Conservation (phyloP, 2,113 vertebrate species). For the Sitta europaea region DNA sequence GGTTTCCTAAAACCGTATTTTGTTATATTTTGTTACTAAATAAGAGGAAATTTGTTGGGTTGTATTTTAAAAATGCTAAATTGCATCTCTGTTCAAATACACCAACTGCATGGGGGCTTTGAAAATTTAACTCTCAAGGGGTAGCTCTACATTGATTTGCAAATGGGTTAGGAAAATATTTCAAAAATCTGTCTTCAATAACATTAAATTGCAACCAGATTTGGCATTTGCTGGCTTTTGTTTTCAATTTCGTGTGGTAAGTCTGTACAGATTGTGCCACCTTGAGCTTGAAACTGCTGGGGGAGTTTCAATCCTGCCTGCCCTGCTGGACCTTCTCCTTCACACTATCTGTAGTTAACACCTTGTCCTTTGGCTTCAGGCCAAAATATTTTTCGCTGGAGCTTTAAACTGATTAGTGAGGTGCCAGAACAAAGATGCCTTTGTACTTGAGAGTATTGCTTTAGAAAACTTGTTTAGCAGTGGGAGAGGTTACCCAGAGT, state of each 20-base stretch:
- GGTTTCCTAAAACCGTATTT: not conserved
- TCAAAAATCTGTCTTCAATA: not conserved
- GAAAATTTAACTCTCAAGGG: not conserved
- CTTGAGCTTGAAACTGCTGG: not conserved
- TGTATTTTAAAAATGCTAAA: not conserved
- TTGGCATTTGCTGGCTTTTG: not conserved
- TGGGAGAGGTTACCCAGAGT: constrained; percentile 55
- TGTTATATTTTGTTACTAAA: not conserved
- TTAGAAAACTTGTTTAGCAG: constrained; percentile 55
- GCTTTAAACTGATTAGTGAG: constrained; percentile 77
- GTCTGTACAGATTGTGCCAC: not conserved
- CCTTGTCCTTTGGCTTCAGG: constrained; percentile 64
- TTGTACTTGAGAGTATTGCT: constrained; percentile 60
- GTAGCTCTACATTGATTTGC: not conserved
- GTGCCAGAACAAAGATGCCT: constrained; percentile 74
- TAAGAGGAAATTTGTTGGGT: not conserved
- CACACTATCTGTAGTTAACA: constrained; percentile 56
- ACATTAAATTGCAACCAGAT: not conserved
- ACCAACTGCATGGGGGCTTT: not conserved
- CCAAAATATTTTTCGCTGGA: constrained; percentile 65
- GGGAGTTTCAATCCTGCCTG: not conserved
- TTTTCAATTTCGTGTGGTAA: not conserved
- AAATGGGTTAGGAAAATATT: not conserved
- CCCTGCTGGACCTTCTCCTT: constrained; percentile 22
- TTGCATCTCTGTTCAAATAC: not conserved